Evolutionary conservation across 2,888 invertebrate genomes (phyloP).

Genomic region (Tinea semifulvella): DNA sequence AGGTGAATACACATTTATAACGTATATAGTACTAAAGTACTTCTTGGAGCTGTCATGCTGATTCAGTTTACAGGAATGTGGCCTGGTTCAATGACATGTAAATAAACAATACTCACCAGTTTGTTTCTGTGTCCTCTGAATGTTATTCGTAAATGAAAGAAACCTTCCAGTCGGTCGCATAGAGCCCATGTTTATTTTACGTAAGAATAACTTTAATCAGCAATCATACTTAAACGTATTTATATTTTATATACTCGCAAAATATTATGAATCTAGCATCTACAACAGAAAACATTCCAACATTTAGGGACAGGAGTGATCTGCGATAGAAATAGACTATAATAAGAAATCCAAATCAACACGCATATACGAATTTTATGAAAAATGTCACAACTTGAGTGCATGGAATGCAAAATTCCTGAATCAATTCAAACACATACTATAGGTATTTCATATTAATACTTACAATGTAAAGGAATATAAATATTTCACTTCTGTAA

Average conservation of each 20-base stretch:
- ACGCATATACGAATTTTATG: constrained; percentile 1
- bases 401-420: background rate
- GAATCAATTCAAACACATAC: background rate
- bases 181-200: constrained; percentile 61
- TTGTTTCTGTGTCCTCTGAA: constrained; percentile 66
- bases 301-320: background rate
- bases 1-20: too few species aligned
- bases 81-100: constrained; percentile 18
- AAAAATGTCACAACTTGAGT: constrained; percentile 6
- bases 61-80: constrained; percentile 35
- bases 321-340: background rate
- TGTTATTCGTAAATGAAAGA: constrained; percentile 68
- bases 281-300: background rate
- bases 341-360: constrained; percentile 3
- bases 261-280: constrained; percentile 5
- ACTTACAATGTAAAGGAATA: constrained; percentile 10
- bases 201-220: background rate
- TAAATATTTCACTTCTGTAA: background rate
- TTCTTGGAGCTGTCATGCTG: constrained; percentile 20
- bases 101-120: constrained; percentile 36
- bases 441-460: background rate
- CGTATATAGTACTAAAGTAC: too few species aligned
- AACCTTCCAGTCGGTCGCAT: constrained; percentile 70
- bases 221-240: background rate
- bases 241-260: background rate